A percentile compares a stretch with the other conserved stretches of the same genome.
Conservation (phyloP, 2,888 invertebrate genomes). For the Rhopalosiphum nymphaeae region DNA sequence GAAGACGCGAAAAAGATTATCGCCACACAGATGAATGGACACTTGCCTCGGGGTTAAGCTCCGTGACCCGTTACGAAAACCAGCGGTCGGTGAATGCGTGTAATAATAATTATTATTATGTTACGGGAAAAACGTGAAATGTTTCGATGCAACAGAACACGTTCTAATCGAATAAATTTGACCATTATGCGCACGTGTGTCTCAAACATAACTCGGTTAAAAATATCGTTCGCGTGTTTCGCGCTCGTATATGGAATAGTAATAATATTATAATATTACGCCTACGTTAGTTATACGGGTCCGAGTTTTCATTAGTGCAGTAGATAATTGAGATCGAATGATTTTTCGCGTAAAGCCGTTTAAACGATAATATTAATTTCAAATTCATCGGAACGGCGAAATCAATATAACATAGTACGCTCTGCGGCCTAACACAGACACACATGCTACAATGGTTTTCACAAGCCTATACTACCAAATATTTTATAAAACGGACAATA, state of each 20-base stretch:
- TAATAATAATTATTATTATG: constrained; percentile 43
- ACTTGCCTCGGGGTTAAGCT: constrained; percentile 45
- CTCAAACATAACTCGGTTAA: neutral
- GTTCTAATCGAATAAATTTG: neutral
- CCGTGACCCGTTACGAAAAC: constrained; percentile 44
- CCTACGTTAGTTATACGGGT: neutral
- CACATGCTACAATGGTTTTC: neutral
- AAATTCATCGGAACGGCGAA: neutral
- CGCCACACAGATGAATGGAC: constrained; percentile 32
- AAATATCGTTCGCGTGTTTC: neutral
- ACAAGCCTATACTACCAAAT: neutral
- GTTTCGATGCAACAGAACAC: neutral
- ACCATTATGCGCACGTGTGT: neutral
- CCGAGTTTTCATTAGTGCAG: neutral
- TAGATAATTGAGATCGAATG: neutral
- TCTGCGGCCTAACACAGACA: too few species aligned
- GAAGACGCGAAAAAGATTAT: constrained; percentile 31
- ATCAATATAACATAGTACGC: neutral
- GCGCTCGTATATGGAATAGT: too few species aligned
- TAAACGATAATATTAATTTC: too few species aligned
- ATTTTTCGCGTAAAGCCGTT: neutral
- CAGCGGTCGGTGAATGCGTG: neutral
- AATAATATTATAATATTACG: neutral
- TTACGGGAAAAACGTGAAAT: neutral
- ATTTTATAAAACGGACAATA: too few species aligned